phyloP scores from a whole-genome alignment of 2,888 invertebrate genomes.

The Chaetogeoica ovagalla region DNA sequence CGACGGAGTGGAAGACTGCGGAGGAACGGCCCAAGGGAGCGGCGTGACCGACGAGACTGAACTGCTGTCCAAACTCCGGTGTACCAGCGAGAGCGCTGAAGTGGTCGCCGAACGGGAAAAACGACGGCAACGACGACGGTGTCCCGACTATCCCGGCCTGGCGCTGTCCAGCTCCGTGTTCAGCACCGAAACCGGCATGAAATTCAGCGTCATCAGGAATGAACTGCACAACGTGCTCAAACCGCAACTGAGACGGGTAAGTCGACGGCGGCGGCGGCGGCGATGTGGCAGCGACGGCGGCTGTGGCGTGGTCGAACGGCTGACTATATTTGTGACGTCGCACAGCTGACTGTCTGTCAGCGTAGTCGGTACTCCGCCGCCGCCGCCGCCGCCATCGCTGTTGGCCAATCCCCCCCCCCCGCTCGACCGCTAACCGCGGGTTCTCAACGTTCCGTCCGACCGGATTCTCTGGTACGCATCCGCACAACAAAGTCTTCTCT shows the following conservation, averaged over 20 bases:
- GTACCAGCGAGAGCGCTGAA: slow-evolving; percentile 87
- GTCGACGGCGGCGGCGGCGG: slow-evolving; percentile 62
- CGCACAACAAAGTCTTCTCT: background rate
- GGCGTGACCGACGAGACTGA: slow-evolving; percentile 75
- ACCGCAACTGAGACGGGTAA: slow-evolving; percentile 94
- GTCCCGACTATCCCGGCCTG: slow-evolving; percentile 89
- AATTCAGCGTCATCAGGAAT: slow-evolving; percentile 93
- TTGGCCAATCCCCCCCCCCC: slow-evolving; percentile 29
- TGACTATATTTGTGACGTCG: slow-evolving; percentile 41
- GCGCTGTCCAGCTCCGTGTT: slow-evolving; percentile 90
- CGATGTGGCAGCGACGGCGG: background rate
- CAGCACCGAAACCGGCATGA: slow-evolving; percentile 96
- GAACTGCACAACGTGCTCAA: slow-evolving; percentile 97
- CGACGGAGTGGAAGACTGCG: slow-evolving; percentile 56
- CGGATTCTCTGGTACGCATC: background rate
- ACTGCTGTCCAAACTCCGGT: slow-evolving; percentile 81
- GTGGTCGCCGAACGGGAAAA: slow-evolving; percentile 83
- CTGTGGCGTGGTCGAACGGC: background rate
- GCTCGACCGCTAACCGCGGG: slow-evolving; percentile 35
- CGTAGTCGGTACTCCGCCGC: background rate
- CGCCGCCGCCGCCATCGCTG: slow-evolving; percentile 26
- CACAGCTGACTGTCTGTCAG: slow-evolving; percentile 41
- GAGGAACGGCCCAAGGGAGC: slow-evolving; percentile 5
- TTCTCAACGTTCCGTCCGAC: slow-evolving; percentile 28
- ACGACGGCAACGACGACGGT: slow-evolving; percentile 73